Percentiles rank a stretch among this genome's conserved stretches.
Conservation (phyloP, 2,113 vertebrate species). For the Thryonomys swinderianus region DNA sequence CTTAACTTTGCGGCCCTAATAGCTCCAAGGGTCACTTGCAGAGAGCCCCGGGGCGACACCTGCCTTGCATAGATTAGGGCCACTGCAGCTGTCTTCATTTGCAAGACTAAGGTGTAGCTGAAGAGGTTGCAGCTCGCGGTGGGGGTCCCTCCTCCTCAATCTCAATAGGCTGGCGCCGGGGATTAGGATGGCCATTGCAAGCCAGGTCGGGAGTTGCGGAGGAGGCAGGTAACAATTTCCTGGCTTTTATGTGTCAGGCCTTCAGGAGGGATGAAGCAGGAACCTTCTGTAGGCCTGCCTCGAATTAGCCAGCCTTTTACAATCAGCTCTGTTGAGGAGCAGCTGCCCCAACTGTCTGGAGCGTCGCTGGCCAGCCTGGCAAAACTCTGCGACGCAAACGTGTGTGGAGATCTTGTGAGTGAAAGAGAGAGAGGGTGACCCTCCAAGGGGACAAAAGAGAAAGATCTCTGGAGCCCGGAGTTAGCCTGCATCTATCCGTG, state of each 20-base stretch:
- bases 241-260: conserved; percentile 70
- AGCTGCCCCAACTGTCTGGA: neutral
- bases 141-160: conserved; percentile 35
- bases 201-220: conserved; percentile 51
- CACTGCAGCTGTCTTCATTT: conserved; percentile 78
- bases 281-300: conserved; percentile 30
- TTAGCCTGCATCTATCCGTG: neutral
- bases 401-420: neutral
- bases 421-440: neutral
- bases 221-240: conserved; percentile 70
- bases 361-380: conserved; percentile 23
- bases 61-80: conserved; percentile 68
- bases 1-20: conserved; percentile 66
- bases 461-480: conserved; percentile 9
- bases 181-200: conserved; percentile 72
- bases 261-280: conserved; percentile 32
- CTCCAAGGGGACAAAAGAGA: conserved; percentile 37
- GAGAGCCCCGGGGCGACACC: conserved; percentile 61
- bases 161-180: conserved; percentile 36
- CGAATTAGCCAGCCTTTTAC: conserved; percentile 60
- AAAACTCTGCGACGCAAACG: neutral
- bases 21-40: conserved; percentile 48
- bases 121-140: conserved; percentile 56
- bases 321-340: neutral
- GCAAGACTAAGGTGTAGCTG: conserved; percentile 67